These are phyloP conservation scores for Sesia bembeciformis DNA, from an alignment of 2,888 invertebrate genomes.

Conservation along the genomic window DNA sequence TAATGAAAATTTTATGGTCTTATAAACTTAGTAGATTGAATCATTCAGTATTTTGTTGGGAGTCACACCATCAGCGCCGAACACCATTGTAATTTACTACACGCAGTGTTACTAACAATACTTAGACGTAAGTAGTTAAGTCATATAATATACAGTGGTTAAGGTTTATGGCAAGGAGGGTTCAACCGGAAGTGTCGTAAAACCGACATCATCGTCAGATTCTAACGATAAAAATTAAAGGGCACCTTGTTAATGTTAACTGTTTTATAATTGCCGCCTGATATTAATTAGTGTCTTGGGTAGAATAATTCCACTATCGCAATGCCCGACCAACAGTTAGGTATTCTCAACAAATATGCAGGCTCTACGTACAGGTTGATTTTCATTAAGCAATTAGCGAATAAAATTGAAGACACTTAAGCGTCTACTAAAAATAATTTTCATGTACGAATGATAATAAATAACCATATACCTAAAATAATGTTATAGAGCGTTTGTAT, in stretches of 20 bases:
- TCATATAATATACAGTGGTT: slow-evolving; percentile 13
- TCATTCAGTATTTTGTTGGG: slow-evolving; percentile 35
- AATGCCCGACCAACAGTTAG: slow-evolving; percentile 5
- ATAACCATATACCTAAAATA: too few relatives aligned
- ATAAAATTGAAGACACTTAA: too few relatives aligned
- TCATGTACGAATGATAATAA: too few relatives aligned
- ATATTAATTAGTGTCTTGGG: slow-evolving; percentile 16
- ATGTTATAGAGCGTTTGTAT: too few relatives aligned
- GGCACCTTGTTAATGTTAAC: slow-evolving; percentile 67
- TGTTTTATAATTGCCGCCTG: slow-evolving; percentile 54
- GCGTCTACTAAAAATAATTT: too few relatives aligned
- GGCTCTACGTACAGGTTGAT: too few relatives aligned
- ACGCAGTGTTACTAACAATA: slow-evolving; percentile 32
- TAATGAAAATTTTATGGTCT: slow-evolving; percentile 21
- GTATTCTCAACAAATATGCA: neutral
- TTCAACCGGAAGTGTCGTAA: slow-evolving; percentile 63
- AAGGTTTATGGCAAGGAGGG: slow-evolving; percentile 47
- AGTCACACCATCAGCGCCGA: slow-evolving; percentile 39
- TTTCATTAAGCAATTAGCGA: too few relatives aligned
- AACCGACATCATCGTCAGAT: slow-evolving; percentile 53
- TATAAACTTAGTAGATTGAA: slow-evolving; percentile 38
- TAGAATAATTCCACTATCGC: slow-evolving; percentile 4
- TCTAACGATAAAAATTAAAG: slow-evolving; percentile 61
- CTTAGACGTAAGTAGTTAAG: slow-evolving; percentile 8
- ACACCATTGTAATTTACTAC: slow-evolving; percentile 44